A percentile compares a stretch with the other conserved stretches of the same genome.
Evolutionary conservation across 2,113 vertebrate species (phyloP).

Genomic region (Festucalex cinctus): DNA sequence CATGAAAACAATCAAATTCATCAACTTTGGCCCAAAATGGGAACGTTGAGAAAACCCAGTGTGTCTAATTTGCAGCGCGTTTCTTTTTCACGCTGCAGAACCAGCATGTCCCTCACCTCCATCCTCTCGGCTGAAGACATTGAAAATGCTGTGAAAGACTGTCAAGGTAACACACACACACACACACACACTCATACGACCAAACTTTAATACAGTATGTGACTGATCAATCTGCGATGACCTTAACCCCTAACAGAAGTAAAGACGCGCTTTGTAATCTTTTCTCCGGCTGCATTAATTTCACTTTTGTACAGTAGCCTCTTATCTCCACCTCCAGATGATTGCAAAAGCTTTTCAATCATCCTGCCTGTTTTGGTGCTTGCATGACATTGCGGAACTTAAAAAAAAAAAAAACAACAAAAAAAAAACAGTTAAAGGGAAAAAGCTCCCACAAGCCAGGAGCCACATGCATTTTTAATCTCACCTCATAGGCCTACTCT

Average conservation of each 20-base stretch:
- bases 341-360: constrained; percentile 33
- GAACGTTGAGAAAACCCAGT: background rate
- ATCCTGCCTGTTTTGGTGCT: constrained; percentile 13
- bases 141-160: constrained; percentile 88
- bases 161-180: constrained; percentile 80
- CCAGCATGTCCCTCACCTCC: constrained; percentile 89
- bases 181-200: background rate
- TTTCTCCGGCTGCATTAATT: background rate
- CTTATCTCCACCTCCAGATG: constrained; percentile 10
- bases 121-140: constrained; percentile 88
- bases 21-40: background rate
- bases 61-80: constrained; percentile 12
- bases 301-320: constrained; percentile 3
- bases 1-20: background rate
- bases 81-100: constrained; percentile 63
- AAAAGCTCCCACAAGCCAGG: constrained; percentile 23
- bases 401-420: constrained; percentile 8
- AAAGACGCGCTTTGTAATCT: constrained; percentile 14
- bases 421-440: background rate
- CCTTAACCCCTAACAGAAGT: background rate
- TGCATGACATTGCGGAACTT: constrained; percentile 16
- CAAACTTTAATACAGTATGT: background rate
- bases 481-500: background rate
- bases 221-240: background rate
- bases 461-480: constrained; percentile 38